phyloP scores from a whole-genome alignment of 2,113 vertebrate genomes.

The Camelus bactrianus region DNA sequence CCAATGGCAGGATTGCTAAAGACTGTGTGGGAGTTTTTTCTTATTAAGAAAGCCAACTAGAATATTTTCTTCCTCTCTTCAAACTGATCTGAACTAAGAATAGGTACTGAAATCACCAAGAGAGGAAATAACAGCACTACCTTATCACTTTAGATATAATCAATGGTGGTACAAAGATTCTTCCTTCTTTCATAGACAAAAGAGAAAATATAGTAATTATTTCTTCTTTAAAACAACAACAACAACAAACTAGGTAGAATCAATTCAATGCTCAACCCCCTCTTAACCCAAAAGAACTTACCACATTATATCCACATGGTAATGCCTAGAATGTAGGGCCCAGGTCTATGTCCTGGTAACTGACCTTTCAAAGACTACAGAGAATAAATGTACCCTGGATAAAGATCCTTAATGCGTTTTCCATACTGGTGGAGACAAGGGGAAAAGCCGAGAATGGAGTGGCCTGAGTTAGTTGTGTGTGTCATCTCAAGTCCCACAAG shows the following conservation, averaged over 20 bases:
- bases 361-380: not conserved
- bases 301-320: not conserved
- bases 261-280: not conserved
- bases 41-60: not conserved
- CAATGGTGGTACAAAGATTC: not conserved
- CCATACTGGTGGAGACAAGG: not conserved
- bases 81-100: constrained; percentile 49
- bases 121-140: not conserved
- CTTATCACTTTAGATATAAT: constrained; percentile 34
- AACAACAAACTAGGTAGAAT: not conserved
- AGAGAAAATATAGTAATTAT: not conserved
- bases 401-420: not conserved
- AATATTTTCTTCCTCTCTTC: constrained; percentile 37
- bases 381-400: not conserved
- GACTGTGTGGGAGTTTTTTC: not conserved
- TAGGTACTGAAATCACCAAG: constrained; percentile 50
- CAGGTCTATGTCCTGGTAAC: not conserved
- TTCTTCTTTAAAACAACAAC: not conserved
- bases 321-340: not conserved
- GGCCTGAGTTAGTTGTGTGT: not conserved
- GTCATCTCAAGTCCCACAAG: not conserved
- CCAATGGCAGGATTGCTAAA: not conserved
- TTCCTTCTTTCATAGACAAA: not conserved
- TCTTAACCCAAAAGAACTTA: not conserved
- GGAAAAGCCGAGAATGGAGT: not conserved